Evolutionary conservation across 2,113 vertebrate genomes (phyloP).

Genomic region (Scomber scombrus): DNA sequence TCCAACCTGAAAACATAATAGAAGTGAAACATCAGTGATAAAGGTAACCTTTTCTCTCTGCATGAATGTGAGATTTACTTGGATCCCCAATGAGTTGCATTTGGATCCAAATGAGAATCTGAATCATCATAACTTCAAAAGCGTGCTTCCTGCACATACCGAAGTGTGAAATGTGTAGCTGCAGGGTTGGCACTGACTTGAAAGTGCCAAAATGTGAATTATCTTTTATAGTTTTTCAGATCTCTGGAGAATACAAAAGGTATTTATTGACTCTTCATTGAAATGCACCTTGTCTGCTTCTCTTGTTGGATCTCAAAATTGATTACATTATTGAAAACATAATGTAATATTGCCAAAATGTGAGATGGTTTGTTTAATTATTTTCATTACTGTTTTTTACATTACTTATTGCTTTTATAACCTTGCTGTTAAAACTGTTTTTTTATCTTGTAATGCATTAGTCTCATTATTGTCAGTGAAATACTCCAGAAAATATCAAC

Average conservation of each 20-base stretch:
- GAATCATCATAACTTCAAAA: conserved; percentile 83
- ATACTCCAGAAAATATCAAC: neutral
- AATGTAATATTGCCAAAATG: neutral
- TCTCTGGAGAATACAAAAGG: conserved; percentile 52
- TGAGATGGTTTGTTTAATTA: neutral
- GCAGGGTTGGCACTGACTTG: conserved; percentile 73
- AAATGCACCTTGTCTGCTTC: conserved; percentile 14
- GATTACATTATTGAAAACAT: neutral
- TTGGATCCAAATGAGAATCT: conserved; percentile 76
- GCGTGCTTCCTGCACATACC: conserved; percentile 68
- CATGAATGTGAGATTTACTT: conserved; percentile 57
- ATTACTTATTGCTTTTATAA: too few species aligned
- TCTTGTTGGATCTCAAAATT: conserved; percentile 10
- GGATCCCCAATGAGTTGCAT: conserved; percentile 48
- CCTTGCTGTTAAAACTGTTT: neutral
- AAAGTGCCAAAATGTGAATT: conserved; percentile 73
- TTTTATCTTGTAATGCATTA: neutral
- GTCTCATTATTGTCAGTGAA: neutral
- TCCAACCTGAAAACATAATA: conserved; percentile 37
- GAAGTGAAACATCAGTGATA: conserved; percentile 21
- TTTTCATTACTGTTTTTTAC: neutral
- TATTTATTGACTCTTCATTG: conserved; percentile 44
- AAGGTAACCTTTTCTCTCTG: conserved; percentile 5
- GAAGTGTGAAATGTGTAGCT: conserved; percentile 79
- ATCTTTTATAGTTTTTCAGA: conserved; percentile 72